Evolutionary conservation across 2,797 vertebrate genomes (phyloP).

Genomic region (Anniella stebbinsi): DNA sequence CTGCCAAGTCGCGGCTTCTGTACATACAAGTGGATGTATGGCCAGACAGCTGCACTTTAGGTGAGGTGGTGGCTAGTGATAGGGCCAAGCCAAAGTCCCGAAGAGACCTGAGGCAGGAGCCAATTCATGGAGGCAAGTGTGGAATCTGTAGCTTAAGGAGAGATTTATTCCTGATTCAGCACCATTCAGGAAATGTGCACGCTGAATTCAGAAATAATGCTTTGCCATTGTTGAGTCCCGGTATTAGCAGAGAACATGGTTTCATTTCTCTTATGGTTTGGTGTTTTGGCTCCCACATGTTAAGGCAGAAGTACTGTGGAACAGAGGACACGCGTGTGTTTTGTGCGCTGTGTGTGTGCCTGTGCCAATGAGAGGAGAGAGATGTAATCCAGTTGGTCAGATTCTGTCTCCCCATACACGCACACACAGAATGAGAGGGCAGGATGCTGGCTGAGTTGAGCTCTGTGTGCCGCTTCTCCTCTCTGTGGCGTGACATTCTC

Average conservation of each 20-base stretch:
- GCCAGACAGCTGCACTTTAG: not conserved
- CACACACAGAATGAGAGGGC: accelerated
- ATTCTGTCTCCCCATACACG: accelerated
- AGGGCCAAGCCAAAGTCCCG: not conserved
- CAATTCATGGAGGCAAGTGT: not conserved
- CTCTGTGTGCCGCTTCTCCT: not conserved
- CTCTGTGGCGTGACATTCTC: accelerated
- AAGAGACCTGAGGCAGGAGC: too few species aligned
- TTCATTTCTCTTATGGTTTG: too few species aligned
- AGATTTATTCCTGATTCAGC: not conserved
- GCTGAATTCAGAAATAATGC: accelerated
- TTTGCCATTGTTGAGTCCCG: not conserved
- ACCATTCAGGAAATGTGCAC: not conserved
- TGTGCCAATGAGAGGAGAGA: accelerated
- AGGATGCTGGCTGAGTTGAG: not conserved
- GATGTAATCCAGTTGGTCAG: not conserved
- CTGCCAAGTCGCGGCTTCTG: not conserved
- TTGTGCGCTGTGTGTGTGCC: accelerated
- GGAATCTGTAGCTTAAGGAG: not conserved
- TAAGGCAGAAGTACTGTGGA: not conserved
- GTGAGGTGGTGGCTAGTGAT: not conserved
- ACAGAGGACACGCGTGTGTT: accelerated
- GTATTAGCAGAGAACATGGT: not conserved
- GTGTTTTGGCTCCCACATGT: too few species aligned
- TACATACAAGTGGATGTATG: too few species aligned